Percentiles rank a stretch among this genome's conserved stretches.
Evolutionary conservation across 2,888 invertebrate species (phyloP).

Genomic region (Meloe dianella): DNA sequence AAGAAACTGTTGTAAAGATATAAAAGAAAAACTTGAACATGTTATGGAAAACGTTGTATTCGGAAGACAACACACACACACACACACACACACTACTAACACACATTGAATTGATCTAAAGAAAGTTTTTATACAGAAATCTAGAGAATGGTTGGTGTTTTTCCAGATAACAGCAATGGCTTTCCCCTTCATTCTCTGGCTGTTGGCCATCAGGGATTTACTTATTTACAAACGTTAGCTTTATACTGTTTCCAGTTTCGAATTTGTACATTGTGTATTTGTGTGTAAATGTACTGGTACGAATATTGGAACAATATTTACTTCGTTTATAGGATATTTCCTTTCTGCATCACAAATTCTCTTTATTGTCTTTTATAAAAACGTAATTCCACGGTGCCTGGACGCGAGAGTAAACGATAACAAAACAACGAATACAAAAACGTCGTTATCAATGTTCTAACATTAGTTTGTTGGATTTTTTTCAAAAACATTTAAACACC

Average conservation of each 20-base stretch:
- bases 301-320: slow-evolving; percentile 2
- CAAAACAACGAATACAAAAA: neutral
- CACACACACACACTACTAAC: neutral
- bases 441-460: neutral
- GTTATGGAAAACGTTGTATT: neutral
- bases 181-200: slow-evolving; percentile 6
- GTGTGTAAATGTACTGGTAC: neutral
- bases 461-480: neutral
- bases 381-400: neutral
- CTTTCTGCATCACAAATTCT: slow-evolving; percentile 7
- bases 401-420: neutral
- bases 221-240: slow-evolving; percentile 11
- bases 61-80: neutral
- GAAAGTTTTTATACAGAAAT: slow-evolving; percentile 9
- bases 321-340: neutral
- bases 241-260: slow-evolving; percentile 2
- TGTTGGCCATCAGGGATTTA: slow-evolving; percentile 10
- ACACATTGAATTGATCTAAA: slow-evolving; percentile 2
- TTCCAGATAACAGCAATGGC: slow-evolving; percentile 6
- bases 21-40: neutral
- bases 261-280: neutral
- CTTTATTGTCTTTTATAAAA: neutral
- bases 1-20: neutral
- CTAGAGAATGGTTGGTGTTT: slow-evolving; percentile 1
- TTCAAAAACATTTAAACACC: neutral